phyloP scores from a whole-genome alignment of 2,797 vertebrate genomes.

The Myiothlypis chrysogaster region DNA sequence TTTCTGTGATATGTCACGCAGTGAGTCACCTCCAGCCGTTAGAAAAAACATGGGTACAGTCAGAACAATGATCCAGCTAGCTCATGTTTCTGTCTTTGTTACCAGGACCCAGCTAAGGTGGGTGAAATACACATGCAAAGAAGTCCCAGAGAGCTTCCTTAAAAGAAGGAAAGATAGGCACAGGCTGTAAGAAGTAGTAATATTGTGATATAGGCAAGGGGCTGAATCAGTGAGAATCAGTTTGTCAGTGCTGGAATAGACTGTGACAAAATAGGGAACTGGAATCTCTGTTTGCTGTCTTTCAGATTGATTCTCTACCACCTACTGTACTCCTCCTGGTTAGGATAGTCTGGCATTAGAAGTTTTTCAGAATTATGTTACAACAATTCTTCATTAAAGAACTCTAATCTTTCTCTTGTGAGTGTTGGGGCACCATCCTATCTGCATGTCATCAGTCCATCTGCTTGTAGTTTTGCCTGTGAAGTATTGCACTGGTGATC shows the following conservation, averaged over 20 bases:
- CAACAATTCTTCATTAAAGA: background rate
- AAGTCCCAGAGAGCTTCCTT: background rate
- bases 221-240: background rate
- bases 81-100: background rate
- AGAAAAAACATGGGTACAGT: background rate
- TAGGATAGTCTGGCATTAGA: background rate
- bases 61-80: background rate
- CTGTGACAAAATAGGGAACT: background rate
- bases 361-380: background rate
- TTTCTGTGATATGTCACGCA: background rate
- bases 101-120: background rate
- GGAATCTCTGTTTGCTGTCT: background rate
- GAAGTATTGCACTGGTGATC: background rate
- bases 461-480: background rate
- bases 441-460: background rate
- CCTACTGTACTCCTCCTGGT: background rate
- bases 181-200: background rate
- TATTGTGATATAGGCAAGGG: background rate
- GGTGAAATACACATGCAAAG: background rate
- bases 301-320: background rate
- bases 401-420: background rate
- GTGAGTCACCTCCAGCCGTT: background rate
- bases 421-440: background rate
- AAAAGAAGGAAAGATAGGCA: background rate
- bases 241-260: background rate